Conservation (phyloP, 2,888 invertebrate species). For the Lucinisca nassula region DNA sequence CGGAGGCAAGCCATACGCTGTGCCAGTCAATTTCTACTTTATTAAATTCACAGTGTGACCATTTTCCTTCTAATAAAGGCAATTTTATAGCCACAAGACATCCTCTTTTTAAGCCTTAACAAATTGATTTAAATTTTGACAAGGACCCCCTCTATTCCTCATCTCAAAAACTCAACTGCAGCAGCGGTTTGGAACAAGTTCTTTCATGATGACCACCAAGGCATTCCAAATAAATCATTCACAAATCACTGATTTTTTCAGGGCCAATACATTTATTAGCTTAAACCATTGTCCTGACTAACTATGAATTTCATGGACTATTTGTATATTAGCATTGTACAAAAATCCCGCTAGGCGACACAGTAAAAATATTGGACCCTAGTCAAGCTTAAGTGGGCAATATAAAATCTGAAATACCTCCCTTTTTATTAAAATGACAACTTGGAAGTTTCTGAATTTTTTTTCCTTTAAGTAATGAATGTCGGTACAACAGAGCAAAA, state of each 20-base stretch:
- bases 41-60: neutral
- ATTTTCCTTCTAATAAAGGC: neutral
- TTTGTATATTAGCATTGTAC: slow-evolving; percentile 9
- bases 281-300: slow-evolving; percentile 6
- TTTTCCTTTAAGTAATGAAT: neutral
- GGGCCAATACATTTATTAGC: slow-evolving; percentile 13
- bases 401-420: neutral
- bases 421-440: neutral
- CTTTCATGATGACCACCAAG: slow-evolving; percentile 23
- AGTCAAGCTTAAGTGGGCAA: neutral
- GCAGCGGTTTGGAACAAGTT: neutral
- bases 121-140: slow-evolving; percentile 10
- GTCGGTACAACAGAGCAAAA: neutral
- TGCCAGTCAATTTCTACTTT: neutral
- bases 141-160: slow-evolving; percentile 12
- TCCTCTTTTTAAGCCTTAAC: neutral
- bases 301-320: slow-evolving; percentile 11
- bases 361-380: neutral
- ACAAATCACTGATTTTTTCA: slow-evolving; percentile 15
- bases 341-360: neutral
- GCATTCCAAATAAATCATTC: slow-evolving; percentile 27
- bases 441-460: neutral
- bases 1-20: too few species aligned
- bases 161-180: neutral
- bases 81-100: slow-evolving; percentile 4